These are phyloP conservation scores for Noctua pronuba DNA, from an alignment of 2,888 invertebrate genomes.

Conservation along the genomic window DNA sequence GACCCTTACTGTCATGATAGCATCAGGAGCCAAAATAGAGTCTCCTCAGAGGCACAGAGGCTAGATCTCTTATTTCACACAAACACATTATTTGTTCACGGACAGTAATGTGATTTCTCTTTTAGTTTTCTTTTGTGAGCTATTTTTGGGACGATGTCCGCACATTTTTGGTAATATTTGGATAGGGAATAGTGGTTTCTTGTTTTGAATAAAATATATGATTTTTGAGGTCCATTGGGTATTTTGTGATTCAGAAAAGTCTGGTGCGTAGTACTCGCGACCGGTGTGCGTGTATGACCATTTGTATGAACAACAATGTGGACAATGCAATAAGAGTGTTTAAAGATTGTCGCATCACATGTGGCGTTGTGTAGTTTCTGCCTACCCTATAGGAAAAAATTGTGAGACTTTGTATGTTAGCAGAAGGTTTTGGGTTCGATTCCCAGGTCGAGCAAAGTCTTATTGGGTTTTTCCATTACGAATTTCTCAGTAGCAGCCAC, in stretches of 20 bases:
- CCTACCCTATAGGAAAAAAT: neutral
- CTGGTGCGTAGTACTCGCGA: neutral
- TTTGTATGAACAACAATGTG: neutral
- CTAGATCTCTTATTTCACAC: slow-evolving; percentile 58
- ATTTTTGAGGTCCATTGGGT: neutral
- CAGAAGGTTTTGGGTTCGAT: neutral
- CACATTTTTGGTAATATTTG: neutral
- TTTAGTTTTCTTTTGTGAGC: slow-evolving; percentile 13
- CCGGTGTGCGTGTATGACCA: neutral
- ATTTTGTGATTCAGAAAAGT: neutral
- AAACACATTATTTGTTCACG: slow-evolving; percentile 40
- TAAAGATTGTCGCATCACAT: neutral
- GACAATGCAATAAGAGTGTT: too few species aligned
- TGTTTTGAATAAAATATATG: neutral
- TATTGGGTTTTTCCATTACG: neutral
- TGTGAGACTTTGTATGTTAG: neutral
- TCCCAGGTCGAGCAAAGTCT: neutral
- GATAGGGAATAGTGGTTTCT: neutral
- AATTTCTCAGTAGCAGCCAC: neutral
- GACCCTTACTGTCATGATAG: slow-evolving; percentile 33
- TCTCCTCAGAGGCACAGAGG: slow-evolving; percentile 25
- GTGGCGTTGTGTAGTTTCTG: neutral
- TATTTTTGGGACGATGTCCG: slow-evolving; percentile 16
- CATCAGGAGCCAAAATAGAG: slow-evolving; percentile 45
- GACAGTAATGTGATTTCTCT: slow-evolving; percentile 20